These are phyloP conservation scores for Nomia melanderi DNA, from an alignment of 1,140 invertebrate species.

Conservation along the genomic window DNA sequence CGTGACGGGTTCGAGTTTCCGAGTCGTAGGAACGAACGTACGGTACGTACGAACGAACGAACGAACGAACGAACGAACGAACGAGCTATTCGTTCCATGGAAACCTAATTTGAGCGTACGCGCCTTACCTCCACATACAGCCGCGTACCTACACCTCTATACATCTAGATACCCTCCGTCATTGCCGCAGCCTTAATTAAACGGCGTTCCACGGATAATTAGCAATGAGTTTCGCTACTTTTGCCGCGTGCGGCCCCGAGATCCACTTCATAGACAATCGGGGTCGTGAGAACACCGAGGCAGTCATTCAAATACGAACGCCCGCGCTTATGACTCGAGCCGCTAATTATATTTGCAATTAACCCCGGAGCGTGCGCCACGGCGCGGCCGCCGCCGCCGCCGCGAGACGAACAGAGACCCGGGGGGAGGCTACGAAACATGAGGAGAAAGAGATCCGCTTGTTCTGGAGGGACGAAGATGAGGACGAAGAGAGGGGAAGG, in stretches of 20 bases:
- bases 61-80: too few relatives aligned
- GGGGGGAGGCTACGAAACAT: conserved; percentile 20
- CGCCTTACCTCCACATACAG: conserved; percentile 43
- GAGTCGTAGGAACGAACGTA: conserved; percentile 26
- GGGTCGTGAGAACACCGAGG: conserved; percentile 72
- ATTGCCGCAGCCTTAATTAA: conserved; percentile 69
- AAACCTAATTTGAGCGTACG: conserved; percentile 54
- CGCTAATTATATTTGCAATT: conserved; percentile 76
- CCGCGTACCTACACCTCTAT: conserved; percentile 40
- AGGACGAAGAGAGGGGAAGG: background rate
- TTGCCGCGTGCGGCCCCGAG: conserved; percentile 64
- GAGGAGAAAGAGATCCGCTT: conserved; percentile 10
- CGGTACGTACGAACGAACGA: conserved; percentile 40
- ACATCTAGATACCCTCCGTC: conserved; percentile 52
- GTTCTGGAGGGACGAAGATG: background rate
- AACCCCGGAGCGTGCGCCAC: conserved; percentile 53
- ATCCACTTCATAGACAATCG: conserved; percentile 74
- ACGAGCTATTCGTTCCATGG: conserved; percentile 47
- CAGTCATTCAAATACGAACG: conserved; percentile 72
- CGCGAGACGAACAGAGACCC: conserved; percentile 5
- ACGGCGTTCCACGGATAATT: conserved; percentile 72
- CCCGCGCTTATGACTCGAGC: conserved; percentile 69
- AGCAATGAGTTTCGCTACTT: conserved; percentile 74
- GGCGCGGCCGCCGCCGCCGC: too few relatives aligned
- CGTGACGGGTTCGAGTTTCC: conserved; percentile 45